Conservation (phyloP, 2,113 vertebrate species). For the Chaenocephalus aceratus region DNA sequence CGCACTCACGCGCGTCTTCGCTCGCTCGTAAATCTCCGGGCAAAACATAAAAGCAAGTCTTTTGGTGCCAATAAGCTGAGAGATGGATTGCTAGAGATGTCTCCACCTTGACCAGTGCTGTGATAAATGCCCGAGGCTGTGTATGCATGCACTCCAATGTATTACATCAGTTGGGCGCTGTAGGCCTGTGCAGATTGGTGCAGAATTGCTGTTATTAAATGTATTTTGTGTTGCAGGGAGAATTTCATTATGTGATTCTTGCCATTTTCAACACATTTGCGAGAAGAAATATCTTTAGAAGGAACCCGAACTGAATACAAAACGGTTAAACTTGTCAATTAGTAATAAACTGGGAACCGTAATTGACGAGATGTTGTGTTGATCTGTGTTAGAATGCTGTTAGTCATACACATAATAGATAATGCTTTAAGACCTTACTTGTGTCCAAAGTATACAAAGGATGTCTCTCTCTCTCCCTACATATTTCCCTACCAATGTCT, state of each 20-base stretch:
- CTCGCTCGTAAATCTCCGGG: slow-evolving; percentile 73
- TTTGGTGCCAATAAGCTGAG: slow-evolving; percentile 74
- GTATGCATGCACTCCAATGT: slow-evolving; percentile 54
- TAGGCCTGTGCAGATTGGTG: slow-evolving; percentile 45
- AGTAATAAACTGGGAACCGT: background rate
- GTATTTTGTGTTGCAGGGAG: slow-evolving; percentile 39
- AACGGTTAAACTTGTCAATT: slow-evolving; percentile 18
- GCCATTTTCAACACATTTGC: slow-evolving; percentile 35
- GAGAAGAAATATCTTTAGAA: slow-evolving; percentile 7
- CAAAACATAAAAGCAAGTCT: slow-evolving; percentile 75
- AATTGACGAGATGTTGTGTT: background rate
- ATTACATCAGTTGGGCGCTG: slow-evolving; percentile 69
- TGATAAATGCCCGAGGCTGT: slow-evolving; percentile 70
- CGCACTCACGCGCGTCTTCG: slow-evolving; percentile 29
- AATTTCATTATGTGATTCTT: slow-evolving; percentile 49
- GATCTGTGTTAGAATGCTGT: slow-evolving; percentile 4
- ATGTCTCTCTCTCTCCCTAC: background rate
- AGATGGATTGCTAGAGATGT: slow-evolving; percentile 76
- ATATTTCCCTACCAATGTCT: background rate
- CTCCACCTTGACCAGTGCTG: slow-evolving; percentile 74
- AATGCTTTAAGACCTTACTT: background rate
- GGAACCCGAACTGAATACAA: slow-evolving; percentile 9
- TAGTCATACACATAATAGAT: slow-evolving; percentile 18
- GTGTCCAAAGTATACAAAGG: slow-evolving; percentile 10
- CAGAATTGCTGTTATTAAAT: slow-evolving; percentile 43